Conservation (phyloP, 1,140 invertebrate genomes). For the Goniozus legneri region DNA sequence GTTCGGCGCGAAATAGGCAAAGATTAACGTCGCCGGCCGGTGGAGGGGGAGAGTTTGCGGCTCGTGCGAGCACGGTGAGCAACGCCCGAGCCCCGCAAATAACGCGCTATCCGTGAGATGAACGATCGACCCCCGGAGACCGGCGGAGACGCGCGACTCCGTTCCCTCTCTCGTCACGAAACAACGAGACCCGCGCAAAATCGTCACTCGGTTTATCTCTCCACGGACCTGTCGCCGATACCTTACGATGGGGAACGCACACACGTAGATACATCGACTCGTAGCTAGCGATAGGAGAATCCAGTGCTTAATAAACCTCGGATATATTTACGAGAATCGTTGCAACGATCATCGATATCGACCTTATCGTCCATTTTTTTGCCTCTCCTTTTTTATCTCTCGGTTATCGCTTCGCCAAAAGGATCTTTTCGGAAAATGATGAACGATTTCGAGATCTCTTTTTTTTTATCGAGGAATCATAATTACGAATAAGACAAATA, state of each 20-base stretch:
- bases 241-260: conserved; percentile 12
- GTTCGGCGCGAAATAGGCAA: conserved; percentile 41
- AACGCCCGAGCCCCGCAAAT: conserved; percentile 21
- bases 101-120: conserved; percentile 39
- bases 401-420: no score
- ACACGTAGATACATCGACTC: conserved; percentile 14
- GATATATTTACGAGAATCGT: no score
- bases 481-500: no score
- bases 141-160: conserved; percentile 31
- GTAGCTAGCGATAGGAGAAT: conserved; percentile 7
- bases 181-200: conserved; percentile 25
- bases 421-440: no score
- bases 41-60: conserved; percentile 32
- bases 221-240: conserved; percentile 19
- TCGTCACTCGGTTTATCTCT: conserved; percentile 40
- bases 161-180: conserved; percentile 21
- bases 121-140: conserved; percentile 46
- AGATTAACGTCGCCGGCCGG: no score
- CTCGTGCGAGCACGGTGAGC: conserved; percentile 11
- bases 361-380: no score
- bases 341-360: no score
- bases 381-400: no score
- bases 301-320: conserved; percentile 5
- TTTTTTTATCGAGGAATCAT: no score
- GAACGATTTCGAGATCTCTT: no score